Base-by-base conservation (phyloP, 2,113 vertebrate genomes). In the Hippocampus barbouri region DNA sequence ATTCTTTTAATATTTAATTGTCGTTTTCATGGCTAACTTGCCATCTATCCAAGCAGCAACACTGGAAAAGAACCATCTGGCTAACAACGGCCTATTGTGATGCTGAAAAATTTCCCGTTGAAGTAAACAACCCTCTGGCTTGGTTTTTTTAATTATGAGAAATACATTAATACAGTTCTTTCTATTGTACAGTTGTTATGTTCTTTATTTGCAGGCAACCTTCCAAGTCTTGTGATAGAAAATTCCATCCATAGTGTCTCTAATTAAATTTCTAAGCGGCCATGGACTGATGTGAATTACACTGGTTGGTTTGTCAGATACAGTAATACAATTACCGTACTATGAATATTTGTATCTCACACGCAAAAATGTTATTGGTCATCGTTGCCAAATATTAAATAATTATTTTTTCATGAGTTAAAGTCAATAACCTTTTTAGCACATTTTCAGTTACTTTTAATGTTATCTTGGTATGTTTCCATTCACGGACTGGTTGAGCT, bases 1-100 rank as follows among this genome's bases (percentile, higher is more conserved):
- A 21, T 45, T 15, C 63, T 45, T 66, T 23, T 45, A 66, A 66
- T 20, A 41, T 43, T 41, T 43, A 41, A 64, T 66, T 66, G n/a
- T 21, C 6, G n/a, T 66, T 62, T 66, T 66, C 14, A 25, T 45
- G 63, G 63, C 23, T 66, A 66, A 45, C n/a, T 47, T 47, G 15
- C 41, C 14, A 66, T 65, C 21, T 43, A 65, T 16, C 40, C 62
- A 41, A 65, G 62, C 62, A 5, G 62, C 11, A 43, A 43, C n/a
- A 66, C 18, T 25, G 23, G 14, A 47, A 66, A 49, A 66, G 4
- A 27, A 27, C 23, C 64, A 47, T 66, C 64, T 47, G 43, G 64
- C 41, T 66, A 47, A 66, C 14, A 65, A 45, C 9, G 21, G 63
- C 21, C 18, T 40, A 18, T 38, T 43, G 40, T 43, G 21, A 65